These are phyloP conservation scores for Lindbergichthys nudifrons DNA, from an alignment of 2,797 vertebrate species.

Conservation along the genomic window DNA sequence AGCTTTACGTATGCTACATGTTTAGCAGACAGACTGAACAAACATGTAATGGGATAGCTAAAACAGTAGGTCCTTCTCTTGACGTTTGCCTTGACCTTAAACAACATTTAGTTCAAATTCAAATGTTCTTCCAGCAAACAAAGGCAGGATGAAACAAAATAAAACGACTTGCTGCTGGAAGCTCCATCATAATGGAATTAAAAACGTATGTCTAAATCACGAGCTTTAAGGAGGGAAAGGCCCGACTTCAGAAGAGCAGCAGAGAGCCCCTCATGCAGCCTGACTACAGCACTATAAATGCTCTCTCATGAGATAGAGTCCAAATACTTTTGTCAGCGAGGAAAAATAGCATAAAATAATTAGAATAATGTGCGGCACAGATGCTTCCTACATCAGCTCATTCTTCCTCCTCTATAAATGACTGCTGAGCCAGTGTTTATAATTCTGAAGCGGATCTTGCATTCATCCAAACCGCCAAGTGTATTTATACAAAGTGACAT, in stretches of 20 bases:
- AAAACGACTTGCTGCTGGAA: slow-evolving; percentile 77
- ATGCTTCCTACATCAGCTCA: slow-evolving; percentile 80
- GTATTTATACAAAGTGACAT: slow-evolving; percentile 81
- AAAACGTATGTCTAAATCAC: slow-evolving; percentile 79
- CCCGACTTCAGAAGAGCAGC: slow-evolving; percentile 58
- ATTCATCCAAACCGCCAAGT: slow-evolving; percentile 69
- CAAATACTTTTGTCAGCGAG: slow-evolving; percentile 78
- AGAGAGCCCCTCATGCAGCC: slow-evolving; percentile 50
- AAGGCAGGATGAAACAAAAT: slow-evolving; percentile 77
- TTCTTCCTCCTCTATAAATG: slow-evolving; percentile 75
- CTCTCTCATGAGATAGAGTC: slow-evolving; percentile 80
- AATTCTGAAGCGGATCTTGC: slow-evolving; percentile 74
- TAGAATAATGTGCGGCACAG: slow-evolving; percentile 81
- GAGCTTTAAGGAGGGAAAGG: slow-evolving; percentile 59
- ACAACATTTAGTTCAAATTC: slow-evolving; percentile 80
- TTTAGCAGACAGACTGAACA: slow-evolving; percentile 78
- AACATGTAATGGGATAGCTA: slow-evolving; percentile 80
- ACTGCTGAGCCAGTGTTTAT: slow-evolving; percentile 73
- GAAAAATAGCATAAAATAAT: slow-evolving; percentile 80
- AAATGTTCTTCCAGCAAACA: slow-evolving; percentile 78
- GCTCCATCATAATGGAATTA: slow-evolving; percentile 76
- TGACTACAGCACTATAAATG: slow-evolving; percentile 51
- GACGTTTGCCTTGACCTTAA: slow-evolving; percentile 75
- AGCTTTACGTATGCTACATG: slow-evolving; percentile 75
- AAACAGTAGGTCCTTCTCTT: slow-evolving; percentile 78